Base-by-base conservation (phyloP, 1,140 invertebrate genomes). In the Myzus persicae region DNA sequence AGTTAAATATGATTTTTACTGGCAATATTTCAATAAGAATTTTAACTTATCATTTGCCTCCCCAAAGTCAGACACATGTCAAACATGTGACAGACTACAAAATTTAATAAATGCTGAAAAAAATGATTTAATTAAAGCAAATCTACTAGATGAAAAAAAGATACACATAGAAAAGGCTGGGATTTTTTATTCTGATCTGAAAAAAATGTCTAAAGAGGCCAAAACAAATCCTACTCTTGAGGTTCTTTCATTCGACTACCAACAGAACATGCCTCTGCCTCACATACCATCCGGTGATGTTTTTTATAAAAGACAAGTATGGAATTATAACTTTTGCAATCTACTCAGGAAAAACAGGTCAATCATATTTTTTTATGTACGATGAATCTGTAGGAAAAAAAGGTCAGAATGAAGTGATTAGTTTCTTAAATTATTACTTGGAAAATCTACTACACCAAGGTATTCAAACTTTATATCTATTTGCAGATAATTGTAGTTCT, bases 271-370 rank as follows among this genome's bases (percentile, higher is more conserved):
- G 42, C 42, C 42, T 44, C 42, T 44, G 42, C 42, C 7, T 0
- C 42, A 44, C 20, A 48, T 93, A n/a, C 36, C 91, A 81, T 40
- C 67, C 11, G 18, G 91, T 40, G 91, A 93, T 48, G 76, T 93
- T 26, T 93, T 93, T 46, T 93, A 44, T 48, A 93, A 93, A 85
- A 67, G 76, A 26, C 67, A 93, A 85, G 0, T 93, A 22, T 93
- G 91, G 91, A 42, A 22, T n/a, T 93, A 54, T 48, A 94, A 94
- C 91, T 89, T 94, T 90, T 94, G 94, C 46, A 91, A n/a, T 94
- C 36, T 76, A 94, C 48, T 54, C 91, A 36, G 91, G 91, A 44
- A 89, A 91, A 54, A 94, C 93, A 38, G 88, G 92, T n/a, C 59
- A 94, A 84, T 93, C 87, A 54, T 90, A 81, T 93, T 93, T 82